Evolutionary conservation across 2,797 vertebrate genomes (phyloP), one percentile per base, ranked within the genome.

Genomic region (Oreochromis mossambicus): DNA sequence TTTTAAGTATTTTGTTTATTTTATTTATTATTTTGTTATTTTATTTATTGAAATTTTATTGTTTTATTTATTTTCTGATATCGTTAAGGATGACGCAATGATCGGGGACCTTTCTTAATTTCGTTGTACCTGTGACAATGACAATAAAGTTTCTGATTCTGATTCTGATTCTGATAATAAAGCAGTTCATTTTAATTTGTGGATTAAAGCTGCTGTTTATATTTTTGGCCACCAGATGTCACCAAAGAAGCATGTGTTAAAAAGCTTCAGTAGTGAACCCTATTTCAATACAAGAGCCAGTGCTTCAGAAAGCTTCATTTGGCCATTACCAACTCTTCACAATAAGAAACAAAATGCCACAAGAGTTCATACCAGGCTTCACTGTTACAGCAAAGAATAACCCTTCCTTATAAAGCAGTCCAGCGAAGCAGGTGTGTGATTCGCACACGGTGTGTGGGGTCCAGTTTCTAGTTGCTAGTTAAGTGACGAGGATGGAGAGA

Each of bases 141-240:
- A n/a, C n/a, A n/a, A n/a, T n/a, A n/a, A n/a, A n/a, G n/a, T n/a
- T n/a, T n/a, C n/a, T n/a, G n/a, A n/a, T n/a, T n/a, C n/a, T n/a
- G n/a, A n/a, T n/a, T n/a, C n/a, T n/a, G n/a, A n/a, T n/a, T n/a
- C n/a, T n/a, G n/a, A n/a, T n/a, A 63, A 7, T 63, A n/a, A 17
- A 63, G 58, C 58, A 36, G 58, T 36, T 61, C 10, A 17, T n/a
- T 4, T 61, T 61, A 32, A 34, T 61, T 36, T 61, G 56, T 61
- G 29, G 56, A 36, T 61, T 61, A 34, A 61, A 61, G 58, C 58
- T 61, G 58, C 58, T 36, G 32, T 61, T 61, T 17, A 36, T 61
- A n/a, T 61, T 61, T 61, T 32, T 61, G 58, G 17, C 58, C 58
- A 34, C 32, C 32, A 61, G 34, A 61, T 61, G 58, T 36, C 32